Base-by-base conservation (phyloP, 2,888 invertebrate genomes). In the Sminthurides aquaticus region DNA sequence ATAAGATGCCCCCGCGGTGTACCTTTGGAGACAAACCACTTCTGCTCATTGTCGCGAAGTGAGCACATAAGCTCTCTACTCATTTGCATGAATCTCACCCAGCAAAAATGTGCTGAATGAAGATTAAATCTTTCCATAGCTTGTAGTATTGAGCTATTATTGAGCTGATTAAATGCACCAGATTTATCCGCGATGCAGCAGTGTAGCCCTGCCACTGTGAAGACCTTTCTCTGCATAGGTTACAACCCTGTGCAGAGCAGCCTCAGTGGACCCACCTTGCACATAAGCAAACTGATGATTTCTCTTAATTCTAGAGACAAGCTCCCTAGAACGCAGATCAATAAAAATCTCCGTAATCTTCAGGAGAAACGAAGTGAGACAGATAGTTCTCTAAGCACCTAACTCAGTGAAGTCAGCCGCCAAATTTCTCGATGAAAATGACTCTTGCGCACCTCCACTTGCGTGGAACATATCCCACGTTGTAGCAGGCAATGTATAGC, bases 1-100 rank as follows among this genome's bases (percentile, higher is more conserved):
- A 76, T 1, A 76, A 68, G 2, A 75, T 75, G 5, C 75, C 76
- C 0, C 75, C 75, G 76, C 3, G 74, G 74, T 61, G 75, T 77
- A 11, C 75, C 75, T 25, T 66, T 64, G 2, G 49, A 24, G 11
- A 63, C 63, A 18, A n/a, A 24, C 25, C 26, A 57, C 15, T 18
- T 2, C 25, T 18, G 22, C 2, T 15, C 43, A 18, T 18, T n/a
- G 0, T 20, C 54, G 15, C n/a, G 24, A 1, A 27, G 52, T 1
- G 15, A 3, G 1, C 64, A 15, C 0, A 2, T 18, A 3, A 56
- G 66, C 0, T 2, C 34, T 11, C 66, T 49, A 22, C 25, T 49
- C 2, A 11, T 22, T 3, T 68, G 58, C 68, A 68, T 67, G 2
- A 48, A 26, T 8, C 18, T 11, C 1, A 68, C 65, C 66, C 66